phyloP scores from a whole-genome alignment of 2,113 vertebrate species.

The Ictalurus punctatus region DNA sequence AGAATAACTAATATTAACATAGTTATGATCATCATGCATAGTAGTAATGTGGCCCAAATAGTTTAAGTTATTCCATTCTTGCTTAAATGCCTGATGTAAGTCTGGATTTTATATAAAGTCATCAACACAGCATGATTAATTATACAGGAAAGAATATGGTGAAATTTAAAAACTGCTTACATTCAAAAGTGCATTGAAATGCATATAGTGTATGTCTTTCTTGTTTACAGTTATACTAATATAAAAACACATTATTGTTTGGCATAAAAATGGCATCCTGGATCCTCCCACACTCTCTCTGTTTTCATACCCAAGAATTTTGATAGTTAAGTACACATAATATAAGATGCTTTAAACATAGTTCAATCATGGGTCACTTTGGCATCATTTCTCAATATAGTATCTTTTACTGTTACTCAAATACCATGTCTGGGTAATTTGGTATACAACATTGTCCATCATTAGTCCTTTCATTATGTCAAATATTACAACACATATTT shows the following conservation, averaged over 20 bases:
- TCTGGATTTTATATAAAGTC: neutral
- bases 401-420: neutral
- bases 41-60: neutral
- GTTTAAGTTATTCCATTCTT: neutral
- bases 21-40: neutral
- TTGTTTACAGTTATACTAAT: neutral
- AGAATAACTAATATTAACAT: neutral
- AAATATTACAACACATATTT: too few relatives aligned
- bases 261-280: neutral
- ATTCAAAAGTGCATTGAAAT: neutral
- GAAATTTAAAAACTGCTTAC: neutral
- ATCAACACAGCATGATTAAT: neutral
- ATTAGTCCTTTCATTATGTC: too few relatives aligned
- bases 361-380: neutral
- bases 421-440: neutral
- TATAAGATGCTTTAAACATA: neutral
- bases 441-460: neutral
- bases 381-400: neutral
- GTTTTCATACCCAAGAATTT: neutral
- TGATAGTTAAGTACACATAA: neutral
- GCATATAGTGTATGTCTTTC: neutral
- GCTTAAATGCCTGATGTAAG: neutral
- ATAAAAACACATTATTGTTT: neutral
- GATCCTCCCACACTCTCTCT: too few relatives aligned
- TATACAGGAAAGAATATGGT: neutral